A percentile compares a stretch with the other conserved stretches of the same genome.
Evolutionary conservation across 2,888 invertebrate species (phyloP).

Genomic region (Zonitis immaculata): DNA sequence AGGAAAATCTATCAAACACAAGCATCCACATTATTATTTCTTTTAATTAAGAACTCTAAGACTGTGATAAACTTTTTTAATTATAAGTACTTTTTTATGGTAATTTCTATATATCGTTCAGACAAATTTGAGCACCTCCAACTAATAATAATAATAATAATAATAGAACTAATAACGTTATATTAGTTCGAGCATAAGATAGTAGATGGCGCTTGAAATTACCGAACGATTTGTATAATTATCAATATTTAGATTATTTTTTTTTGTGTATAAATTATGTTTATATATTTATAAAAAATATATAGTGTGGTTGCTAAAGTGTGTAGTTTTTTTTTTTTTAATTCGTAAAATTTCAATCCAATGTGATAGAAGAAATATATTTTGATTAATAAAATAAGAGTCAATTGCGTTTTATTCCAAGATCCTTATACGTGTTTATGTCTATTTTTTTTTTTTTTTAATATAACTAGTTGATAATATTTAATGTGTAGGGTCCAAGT

Average conservation of each 20-base stretch:
- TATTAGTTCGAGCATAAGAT: no score
- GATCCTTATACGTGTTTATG: slow-evolving; percentile 36
- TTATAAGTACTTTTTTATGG: slow-evolving; percentile 38
- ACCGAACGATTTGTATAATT: no score
- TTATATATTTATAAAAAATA: slow-evolving; percentile 26
- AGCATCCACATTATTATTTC: slow-evolving; percentile 41
- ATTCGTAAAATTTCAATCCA: slow-evolving; percentile 17
- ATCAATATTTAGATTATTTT: no score
- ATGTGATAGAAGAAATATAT: slow-evolving; percentile 42
- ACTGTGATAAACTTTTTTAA: slow-evolving; percentile 47
- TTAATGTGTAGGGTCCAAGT: slow-evolving; percentile 43
- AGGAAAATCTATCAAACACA: slow-evolving; percentile 15
- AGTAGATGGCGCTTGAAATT: no score
- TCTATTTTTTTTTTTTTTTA: no score
- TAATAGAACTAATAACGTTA: no score
- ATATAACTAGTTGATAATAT: no score
- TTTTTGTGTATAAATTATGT: no score
- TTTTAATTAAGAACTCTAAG: slow-evolving; percentile 44
- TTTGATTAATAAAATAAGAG: slow-evolving; percentile 40
- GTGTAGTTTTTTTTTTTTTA: slow-evolving; percentile 28
- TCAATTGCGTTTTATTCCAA: slow-evolving; percentile 38
- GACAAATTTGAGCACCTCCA: no score
- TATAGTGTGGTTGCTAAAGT: slow-evolving; percentile 41
- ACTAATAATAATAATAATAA: no score
- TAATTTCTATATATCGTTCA: slow-evolving; percentile 34